Conservation (phyloP, 2,113 vertebrate genomes). For the Prolemur simus region DNA sequence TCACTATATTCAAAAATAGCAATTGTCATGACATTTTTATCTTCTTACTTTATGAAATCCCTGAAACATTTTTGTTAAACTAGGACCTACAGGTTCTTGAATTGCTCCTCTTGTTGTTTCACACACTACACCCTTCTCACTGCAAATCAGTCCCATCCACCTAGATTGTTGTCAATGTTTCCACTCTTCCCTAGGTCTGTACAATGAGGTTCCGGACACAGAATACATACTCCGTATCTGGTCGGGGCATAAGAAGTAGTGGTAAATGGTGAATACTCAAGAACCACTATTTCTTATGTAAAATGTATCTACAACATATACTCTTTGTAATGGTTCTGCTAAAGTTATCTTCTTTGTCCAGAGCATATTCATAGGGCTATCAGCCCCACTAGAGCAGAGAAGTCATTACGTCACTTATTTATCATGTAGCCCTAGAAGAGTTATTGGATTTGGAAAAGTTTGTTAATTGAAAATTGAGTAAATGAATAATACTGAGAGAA, state of each 20-base stretch:
- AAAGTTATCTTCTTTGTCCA: not conserved
- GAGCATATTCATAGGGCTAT: not conserved
- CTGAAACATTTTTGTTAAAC: not conserved
- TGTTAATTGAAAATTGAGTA: not conserved
- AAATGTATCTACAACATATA: accelerated
- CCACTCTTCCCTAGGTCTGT: not conserved
- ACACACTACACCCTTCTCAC: not conserved
- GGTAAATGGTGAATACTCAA: not conserved
- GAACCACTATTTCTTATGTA: not conserved
- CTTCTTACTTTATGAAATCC: not conserved
- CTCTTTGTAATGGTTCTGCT: not conserved
- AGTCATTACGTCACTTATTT: not conserved
- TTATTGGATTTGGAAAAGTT: not conserved
- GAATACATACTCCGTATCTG: not conserved
- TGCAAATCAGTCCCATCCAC: not conserved
- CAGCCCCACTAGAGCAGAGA: not conserved
- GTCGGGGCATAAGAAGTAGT: not conserved
- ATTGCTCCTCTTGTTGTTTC: not conserved
- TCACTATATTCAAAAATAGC: not conserved
- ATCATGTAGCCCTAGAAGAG: not conserved
- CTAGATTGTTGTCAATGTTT: not conserved
- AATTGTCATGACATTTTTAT: not conserved
- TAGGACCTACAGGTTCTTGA: not conserved
- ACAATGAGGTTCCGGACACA: not conserved
- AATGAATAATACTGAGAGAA: not conserved